A percentile compares a stretch with the other conserved stretches of the same genome.
Conservation (phyloP, 2,113 vertebrate genomes). For the Myotis yumanensis region DNA sequence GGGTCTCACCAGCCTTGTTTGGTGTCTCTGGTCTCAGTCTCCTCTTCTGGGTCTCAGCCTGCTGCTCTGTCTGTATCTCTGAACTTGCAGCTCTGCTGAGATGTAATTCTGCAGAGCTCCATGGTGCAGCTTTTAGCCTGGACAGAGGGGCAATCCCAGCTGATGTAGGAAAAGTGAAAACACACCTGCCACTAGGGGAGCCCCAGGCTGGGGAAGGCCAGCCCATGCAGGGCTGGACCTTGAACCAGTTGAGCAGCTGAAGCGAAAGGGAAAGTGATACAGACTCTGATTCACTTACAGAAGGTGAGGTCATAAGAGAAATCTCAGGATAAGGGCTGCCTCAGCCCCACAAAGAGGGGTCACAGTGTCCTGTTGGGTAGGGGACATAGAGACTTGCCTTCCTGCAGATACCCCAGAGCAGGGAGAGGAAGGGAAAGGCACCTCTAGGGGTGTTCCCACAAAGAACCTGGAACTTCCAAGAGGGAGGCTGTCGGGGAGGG, state of each 20-base stretch:
- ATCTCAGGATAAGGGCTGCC: not conserved
- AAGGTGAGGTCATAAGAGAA: too few species aligned
- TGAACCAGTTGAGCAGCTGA: not conserved
- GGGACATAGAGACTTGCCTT: not conserved
- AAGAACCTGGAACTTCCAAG: not conserved
- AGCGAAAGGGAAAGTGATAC: not conserved
- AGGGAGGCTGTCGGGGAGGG: too few species aligned
- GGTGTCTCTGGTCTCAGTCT: too few species aligned
- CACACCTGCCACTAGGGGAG: not conserved
- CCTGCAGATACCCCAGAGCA: not conserved
- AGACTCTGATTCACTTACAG: not conserved
- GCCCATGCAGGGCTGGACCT: not conserved
- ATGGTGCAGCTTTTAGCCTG: conserved; percentile 52
- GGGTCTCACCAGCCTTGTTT: too few species aligned
- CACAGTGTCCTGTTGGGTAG: not conserved
- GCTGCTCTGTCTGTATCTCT: too few species aligned
- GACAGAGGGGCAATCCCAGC: not conserved
- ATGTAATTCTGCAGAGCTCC: not conserved
- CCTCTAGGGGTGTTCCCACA: not conserved
- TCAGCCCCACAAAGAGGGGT: not conserved
- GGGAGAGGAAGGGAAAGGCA: not conserved
- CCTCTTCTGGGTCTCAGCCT: too few species aligned
- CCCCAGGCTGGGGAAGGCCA: not conserved
- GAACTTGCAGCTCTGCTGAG: too few species aligned
- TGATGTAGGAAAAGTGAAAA: conserved; percentile 70